Evolutionary conservation across 1,140 invertebrate species (phyloP).

Genomic region (Tetramorium parvispinum): DNA sequence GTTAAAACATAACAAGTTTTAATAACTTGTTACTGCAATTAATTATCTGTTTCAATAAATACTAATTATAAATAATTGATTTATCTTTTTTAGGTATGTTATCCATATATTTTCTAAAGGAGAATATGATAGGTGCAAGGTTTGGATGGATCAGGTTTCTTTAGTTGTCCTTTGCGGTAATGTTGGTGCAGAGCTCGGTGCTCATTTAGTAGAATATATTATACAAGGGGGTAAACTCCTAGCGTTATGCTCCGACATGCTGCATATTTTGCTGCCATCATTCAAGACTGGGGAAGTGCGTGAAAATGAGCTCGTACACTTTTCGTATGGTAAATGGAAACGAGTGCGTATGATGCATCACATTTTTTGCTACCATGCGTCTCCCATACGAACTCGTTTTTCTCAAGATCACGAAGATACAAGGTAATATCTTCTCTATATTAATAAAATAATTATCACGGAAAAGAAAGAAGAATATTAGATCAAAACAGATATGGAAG

Average conservation of each 20-base stretch:
- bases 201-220: slow-evolving; percentile 90
- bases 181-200: slow-evolving; percentile 88
- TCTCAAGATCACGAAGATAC: slow-evolving; percentile 89
- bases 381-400: slow-evolving; percentile 92
- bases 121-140: slow-evolving; percentile 87
- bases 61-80: slow-evolving; percentile 9
- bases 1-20: neutral
- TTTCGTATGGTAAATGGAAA: slow-evolving; percentile 93
- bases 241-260: slow-evolving; percentile 93
- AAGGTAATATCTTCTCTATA: slow-evolving; percentile 77
- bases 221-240: slow-evolving; percentile 91
- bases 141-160: slow-evolving; percentile 91
- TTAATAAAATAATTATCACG: slow-evolving; percentile 12
- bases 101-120: slow-evolving; percentile 89
- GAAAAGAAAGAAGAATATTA: neutral
- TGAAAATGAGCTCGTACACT: slow-evolving; percentile 93
- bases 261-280: slow-evolving; percentile 91
- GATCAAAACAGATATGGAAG: neutral
- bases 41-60: neutral
- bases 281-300: slow-evolving; percentile 94
- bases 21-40: neutral
- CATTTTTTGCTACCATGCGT: slow-evolving; percentile 94
- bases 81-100: slow-evolving; percentile 88
- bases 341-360: slow-evolving; percentile 94
- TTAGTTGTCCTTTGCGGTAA: slow-evolving; percentile 92